Conservation (phyloP, 2,888 invertebrate species). For the Hypercompe scribonia region DNA sequence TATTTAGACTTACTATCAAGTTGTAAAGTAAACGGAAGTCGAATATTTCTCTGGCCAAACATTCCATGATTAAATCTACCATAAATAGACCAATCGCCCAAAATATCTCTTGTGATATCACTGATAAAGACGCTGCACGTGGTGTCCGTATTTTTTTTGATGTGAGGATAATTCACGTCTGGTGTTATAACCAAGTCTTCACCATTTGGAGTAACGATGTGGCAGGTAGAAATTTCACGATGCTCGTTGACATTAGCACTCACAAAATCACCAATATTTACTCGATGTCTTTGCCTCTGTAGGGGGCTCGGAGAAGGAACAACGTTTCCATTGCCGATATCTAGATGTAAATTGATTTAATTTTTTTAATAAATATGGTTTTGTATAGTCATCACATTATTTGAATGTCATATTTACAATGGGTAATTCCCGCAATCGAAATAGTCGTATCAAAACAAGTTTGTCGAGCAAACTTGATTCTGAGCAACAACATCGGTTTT, state of each 20-base stretch:
- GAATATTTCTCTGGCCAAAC: conserved; percentile 37
- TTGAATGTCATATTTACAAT: no score
- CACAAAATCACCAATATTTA: conserved; percentile 47
- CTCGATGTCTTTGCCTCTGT: conserved; percentile 42
- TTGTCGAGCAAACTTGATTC: background rate
- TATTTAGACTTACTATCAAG: conserved; percentile 54
- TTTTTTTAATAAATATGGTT: background rate
- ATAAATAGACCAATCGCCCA: conserved; percentile 58
- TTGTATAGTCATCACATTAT: no score
- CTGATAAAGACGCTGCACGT: conserved; percentile 54
- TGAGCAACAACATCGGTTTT: background rate
- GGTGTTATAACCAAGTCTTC: conserved; percentile 46
- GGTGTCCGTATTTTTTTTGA: conserved; percentile 34
- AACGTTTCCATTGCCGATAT: background rate
- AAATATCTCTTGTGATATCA: conserved; percentile 40
- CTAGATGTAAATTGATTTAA: background rate
- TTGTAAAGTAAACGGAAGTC: conserved; percentile 47
- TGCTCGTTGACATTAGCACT: conserved; percentile 42
- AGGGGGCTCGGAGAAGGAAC: background rate
- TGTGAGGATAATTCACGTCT: conserved; percentile 44
- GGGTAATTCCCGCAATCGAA: background rate
- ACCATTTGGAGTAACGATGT: conserved; percentile 58
- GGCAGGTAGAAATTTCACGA: conserved; percentile 48
- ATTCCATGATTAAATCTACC: conserved; percentile 38
- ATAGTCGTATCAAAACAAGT: background rate